Base-by-base conservation (phyloP, 2,888 invertebrate species). In the Tetragnatha montana region DNA sequence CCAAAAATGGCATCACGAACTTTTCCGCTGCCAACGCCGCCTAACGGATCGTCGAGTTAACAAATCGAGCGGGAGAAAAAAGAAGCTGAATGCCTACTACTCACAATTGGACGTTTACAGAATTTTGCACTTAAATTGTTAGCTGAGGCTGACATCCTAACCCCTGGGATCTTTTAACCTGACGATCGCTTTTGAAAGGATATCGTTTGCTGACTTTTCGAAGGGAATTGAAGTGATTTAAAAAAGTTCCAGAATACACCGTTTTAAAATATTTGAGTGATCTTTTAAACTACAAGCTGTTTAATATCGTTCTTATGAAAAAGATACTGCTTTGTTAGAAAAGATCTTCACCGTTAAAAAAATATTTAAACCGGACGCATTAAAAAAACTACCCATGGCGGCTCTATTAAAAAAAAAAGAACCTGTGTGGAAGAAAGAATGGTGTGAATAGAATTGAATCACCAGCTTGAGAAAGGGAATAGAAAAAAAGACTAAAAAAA, bases 41-140 rank as follows among this genome's bases (percentile, higher is more conserved):
- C 76, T 87, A 81, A 76, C 81, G 81, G 87, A 76, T 70, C n/a
- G 47, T 50, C 50, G 70, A 75, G 70, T 50, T 76, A 76, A 60
- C 70, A 87, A 69, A 87, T 87, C 51, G 81, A 82, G 70, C 60
- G 70, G 51, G 70, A 69, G 22, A 76, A 76, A 76, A 76, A 70
- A 75, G 50, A 51, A 82, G 22, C 0, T n/a, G 21, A 78, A 85
- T 8, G 47, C 73, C 81, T 71, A 76, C 87, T 71, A 76, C 81
- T 81, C 87, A 76, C 81, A 78, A 75, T 47, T 14, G 71, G 87
- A 87, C 87, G 81, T 87, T 87, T 87, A 87, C 87, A 87, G 87
- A 87, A 78, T 87, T 87, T 71, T 82, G 87, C 87, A 87, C 87
- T 87, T 87, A 87, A 87, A 87, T 87, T 82, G 87, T 87, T 87